A percentile compares a stretch with the other conserved stretches of the same genome.
Conservation (phyloP, 1,140 invertebrate genomes). For the Epicauta chinensis region DNA sequence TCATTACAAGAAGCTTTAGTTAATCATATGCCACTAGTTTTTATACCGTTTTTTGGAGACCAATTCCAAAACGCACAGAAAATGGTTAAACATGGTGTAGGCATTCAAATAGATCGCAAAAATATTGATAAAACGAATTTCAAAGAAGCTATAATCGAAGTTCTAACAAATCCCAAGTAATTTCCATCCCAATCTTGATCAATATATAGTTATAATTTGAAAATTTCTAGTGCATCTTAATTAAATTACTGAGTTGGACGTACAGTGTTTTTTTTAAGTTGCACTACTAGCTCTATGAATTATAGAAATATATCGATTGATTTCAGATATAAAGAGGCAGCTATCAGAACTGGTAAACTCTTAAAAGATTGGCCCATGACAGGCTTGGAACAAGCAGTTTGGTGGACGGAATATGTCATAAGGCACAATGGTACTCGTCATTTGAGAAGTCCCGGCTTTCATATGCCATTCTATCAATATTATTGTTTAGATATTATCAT, state of each 20-base stretch:
- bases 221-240: too few relatives aligned
- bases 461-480: constrained; percentile 44
- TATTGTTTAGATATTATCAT: constrained; percentile 45
- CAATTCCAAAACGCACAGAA: constrained; percentile 35
- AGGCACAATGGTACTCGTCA: constrained; percentile 42
- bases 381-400: constrained; percentile 43
- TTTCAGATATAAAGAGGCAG: constrained; percentile 29
- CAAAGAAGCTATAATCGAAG: constrained; percentile 16
- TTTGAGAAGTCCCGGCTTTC: constrained; percentile 34
- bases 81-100: constrained; percentile 4
- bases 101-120: not conserved
- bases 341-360: constrained; percentile 24
- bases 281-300: too few relatives aligned
- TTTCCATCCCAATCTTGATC: too few relatives aligned
- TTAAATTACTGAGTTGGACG: too few relatives aligned
- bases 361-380: constrained; percentile 37
- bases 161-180: constrained; percentile 19
- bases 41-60: constrained; percentile 38
- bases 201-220: too few relatives aligned
- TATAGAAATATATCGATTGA: not conserved
- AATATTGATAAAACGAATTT: constrained; percentile 24
- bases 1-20: constrained; percentile 45
- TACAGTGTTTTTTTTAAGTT: constrained; percentile 2
- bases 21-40: constrained; percentile 42
- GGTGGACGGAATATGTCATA: constrained; percentile 49